Evolutionary conservation across 2,797 vertebrate species (phyloP), one percentile per base, ranked within the genome.

Genomic region (Xenops minutus): DNA sequence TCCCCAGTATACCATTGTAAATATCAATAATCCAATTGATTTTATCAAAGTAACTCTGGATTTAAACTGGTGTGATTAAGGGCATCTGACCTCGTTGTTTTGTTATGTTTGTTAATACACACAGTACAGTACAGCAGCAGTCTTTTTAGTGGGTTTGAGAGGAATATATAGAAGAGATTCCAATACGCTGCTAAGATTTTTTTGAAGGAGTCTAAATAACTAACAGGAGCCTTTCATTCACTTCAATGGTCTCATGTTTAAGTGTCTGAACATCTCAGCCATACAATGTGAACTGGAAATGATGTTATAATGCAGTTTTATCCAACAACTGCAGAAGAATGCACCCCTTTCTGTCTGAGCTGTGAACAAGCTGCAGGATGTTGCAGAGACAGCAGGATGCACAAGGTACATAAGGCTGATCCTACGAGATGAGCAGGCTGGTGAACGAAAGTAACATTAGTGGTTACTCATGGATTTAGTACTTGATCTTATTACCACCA

Each of bases 21-120:
- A 92, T 87, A 88, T 89, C 80, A 91, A 90, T 95, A 94, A 90
- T 87, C 49, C 51, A 59, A 83, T 77, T 77, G 86, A 93, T 95
- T 94, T 93, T 89, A 87, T 93, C 64, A 88, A 69, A 90, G 75
- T 89, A 86, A 87, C 64, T 77, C 77, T 92, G 61, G 61, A 79
- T 92, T 96, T 94, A 87, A 93, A 96, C 63, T 87, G 63, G 20
- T 95, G 49, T 95, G 74, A 83, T 94, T 96, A 88, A 94, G 56
- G 76, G 56, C 85, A 51, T 79, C 78, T 89, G 93, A 95, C 88
- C 85, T 90, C 2, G 0, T 81, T 82, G 85, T 85, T 93, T 41
- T 93, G 93, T 89, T 93, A 69, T 67, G 76, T 90, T 93, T 93
- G 85, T 78, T 97, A 94, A 97, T 93, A 55, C 44, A 91, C 88